phyloP scores from a whole-genome alignment of 1,140 invertebrate species.

The Bombus haemorrhoidalis region DNA sequence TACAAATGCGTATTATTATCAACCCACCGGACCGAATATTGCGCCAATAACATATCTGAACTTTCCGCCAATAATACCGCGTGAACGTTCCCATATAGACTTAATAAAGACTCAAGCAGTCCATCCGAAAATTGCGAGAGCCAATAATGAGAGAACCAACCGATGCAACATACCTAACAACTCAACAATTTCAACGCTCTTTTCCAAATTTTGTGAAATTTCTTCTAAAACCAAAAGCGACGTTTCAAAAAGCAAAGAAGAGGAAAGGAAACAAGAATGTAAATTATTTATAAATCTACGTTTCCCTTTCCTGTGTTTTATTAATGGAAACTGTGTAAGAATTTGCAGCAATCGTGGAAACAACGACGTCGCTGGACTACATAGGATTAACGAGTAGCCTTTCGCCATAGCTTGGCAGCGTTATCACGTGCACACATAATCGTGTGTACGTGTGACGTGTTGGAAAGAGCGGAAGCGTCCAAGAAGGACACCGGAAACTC shows the following conservation, averaged over 20 bases:
- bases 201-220: background rate
- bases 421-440: background rate
- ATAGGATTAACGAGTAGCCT: background rate
- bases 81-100: too few relatives aligned
- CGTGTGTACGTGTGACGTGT: background rate
- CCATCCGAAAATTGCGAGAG: background rate
- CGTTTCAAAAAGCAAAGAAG: background rate
- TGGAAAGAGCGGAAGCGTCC: background rate
- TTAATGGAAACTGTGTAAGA: background rate
- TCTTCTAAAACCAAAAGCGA: background rate
- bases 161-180: too few relatives aligned
- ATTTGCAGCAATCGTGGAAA: background rate
- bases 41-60: too few relatives aligned
- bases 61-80: too few relatives aligned
- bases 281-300: background rate
- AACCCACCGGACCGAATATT: background rate
- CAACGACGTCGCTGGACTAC: background rate
- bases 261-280: too few relatives aligned
- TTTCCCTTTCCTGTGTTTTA: background rate
- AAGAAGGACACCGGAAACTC: background rate
- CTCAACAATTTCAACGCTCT: background rate
- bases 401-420: background rate
- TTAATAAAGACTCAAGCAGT: too few relatives aligned
- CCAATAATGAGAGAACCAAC: background rate
- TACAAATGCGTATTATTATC: background rate